Evolutionary conservation across 2,888 invertebrate species (phyloP).

Genomic region (Quadroppia sp.): DNA sequence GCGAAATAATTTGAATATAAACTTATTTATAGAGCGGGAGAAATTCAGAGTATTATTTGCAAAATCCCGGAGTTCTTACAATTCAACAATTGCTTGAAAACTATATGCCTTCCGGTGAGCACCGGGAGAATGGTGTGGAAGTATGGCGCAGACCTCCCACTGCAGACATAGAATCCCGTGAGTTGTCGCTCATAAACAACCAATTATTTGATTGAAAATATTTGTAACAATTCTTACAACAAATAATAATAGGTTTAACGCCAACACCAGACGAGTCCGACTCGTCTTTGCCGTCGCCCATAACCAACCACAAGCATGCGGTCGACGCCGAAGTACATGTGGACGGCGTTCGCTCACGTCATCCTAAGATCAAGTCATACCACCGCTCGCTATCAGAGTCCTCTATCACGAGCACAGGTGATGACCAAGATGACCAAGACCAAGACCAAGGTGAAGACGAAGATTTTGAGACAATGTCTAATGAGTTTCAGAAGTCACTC

Average conservation of each 20-base stretch:
- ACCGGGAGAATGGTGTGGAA: constrained; percentile 42
- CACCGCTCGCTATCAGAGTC: background rate
- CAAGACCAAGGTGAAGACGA: constrained; percentile 15
- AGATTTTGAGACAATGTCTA: constrained; percentile 42
- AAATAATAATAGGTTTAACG: background rate
- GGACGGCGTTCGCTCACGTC: constrained; percentile 12
- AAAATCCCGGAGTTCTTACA: constrained; percentile 46
- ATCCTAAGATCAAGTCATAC: constrained; percentile 16
- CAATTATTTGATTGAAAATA: background rate
- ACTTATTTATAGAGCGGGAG: constrained; percentile 25
- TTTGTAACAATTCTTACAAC: background rate
- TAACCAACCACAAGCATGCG: constrained; percentile 8
- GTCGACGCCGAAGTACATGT: constrained; percentile 41
- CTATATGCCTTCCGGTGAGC: constrained; percentile 43
- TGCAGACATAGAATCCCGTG: constrained; percentile 47
- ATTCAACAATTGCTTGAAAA: constrained; percentile 47
- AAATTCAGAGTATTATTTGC: constrained; percentile 67
- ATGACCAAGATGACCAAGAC: background rate
- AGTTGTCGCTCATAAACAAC: constrained; percentile 30
- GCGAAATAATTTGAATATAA: background rate
- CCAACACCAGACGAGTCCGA: constrained; percentile 4
- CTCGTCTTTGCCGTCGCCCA: background rate
- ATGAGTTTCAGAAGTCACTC: constrained; percentile 39
- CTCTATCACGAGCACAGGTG: background rate
- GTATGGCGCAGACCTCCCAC: constrained; percentile 48